phyloP scores from a whole-genome alignment of 2,888 invertebrate species.

The Timema podura region DNA sequence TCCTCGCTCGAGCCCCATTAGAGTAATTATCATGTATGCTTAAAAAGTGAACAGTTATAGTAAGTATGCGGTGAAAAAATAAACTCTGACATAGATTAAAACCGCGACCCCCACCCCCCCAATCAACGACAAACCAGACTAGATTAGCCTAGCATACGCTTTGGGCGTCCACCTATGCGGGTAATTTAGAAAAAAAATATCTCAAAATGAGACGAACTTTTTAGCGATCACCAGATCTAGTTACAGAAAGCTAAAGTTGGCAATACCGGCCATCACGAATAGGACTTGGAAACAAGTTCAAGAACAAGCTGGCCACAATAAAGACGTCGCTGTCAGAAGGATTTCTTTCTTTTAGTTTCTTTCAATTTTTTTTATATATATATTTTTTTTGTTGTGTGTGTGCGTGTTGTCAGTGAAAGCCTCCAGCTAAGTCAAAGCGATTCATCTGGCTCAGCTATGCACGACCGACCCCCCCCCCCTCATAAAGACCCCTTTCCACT shows the following conservation, averaged over 20 bases:
- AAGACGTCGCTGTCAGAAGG: conserved; percentile 45
- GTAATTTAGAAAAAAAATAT: too few species aligned
- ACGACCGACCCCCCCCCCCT: background rate
- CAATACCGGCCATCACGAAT: background rate
- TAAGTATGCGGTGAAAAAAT: too few species aligned
- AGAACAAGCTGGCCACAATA: conserved; percentile 37
- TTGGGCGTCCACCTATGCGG: too few species aligned
- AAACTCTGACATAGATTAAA: too few species aligned
- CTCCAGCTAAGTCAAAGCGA: background rate
- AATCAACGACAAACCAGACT: too few species aligned
- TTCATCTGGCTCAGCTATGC: conserved; percentile 11
- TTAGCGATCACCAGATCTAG: too few species aligned
- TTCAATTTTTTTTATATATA: background rate
- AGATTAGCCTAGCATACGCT: too few species aligned
- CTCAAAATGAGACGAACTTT: too few species aligned
- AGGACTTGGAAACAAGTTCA: background rate
- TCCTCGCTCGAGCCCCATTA: too few species aligned
- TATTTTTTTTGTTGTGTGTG: background rate
- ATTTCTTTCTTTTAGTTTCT: conserved; percentile 42
- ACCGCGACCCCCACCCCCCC: too few species aligned
- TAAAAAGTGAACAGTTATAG: too few species aligned
- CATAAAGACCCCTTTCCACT: background rate
- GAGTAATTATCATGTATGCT: too few species aligned
- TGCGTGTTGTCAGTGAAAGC: background rate
- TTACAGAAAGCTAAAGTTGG: background rate